phyloP scores from a whole-genome alignment of 1,140 invertebrate genomes.

The Anoplophora glabripennis region DNA sequence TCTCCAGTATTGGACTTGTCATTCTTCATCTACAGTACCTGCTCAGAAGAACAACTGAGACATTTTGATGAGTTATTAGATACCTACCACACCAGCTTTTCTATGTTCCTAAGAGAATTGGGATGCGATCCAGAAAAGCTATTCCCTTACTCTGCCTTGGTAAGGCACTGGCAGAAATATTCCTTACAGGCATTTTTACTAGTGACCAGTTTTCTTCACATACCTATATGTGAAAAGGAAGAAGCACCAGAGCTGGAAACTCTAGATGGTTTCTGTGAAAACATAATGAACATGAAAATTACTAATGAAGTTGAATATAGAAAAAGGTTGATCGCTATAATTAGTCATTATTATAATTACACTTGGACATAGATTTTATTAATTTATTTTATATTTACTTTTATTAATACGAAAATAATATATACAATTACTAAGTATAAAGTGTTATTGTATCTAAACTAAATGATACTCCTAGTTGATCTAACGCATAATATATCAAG shows the following conservation, averaged over 20 bases:
- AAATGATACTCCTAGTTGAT: too few species aligned
- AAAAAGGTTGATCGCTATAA: neutral
- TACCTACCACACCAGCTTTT: constrained; percentile 54
- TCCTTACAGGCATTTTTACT: constrained; percentile 43
- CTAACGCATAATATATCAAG: too few species aligned
- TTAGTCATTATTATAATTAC: neutral
- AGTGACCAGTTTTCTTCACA: constrained; percentile 41
- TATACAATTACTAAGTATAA: too few species aligned
- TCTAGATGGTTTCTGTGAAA: neutral
- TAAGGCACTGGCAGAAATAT: constrained; percentile 44
- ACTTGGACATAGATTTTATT: too few species aligned
- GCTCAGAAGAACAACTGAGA: constrained; percentile 50
- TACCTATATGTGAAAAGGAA: constrained; percentile 12
- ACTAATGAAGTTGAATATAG: neutral
- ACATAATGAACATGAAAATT: neutral
- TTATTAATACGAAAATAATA: too few species aligned
- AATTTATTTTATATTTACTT: too few species aligned
- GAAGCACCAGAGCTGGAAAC: constrained; percentile 6
- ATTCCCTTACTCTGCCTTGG: constrained; percentile 50
- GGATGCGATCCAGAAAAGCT: constrained; percentile 49
- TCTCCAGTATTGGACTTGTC: constrained; percentile 58
- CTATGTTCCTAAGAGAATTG: constrained; percentile 44
- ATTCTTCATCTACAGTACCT: constrained; percentile 57
- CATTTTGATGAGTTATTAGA: constrained; percentile 51
- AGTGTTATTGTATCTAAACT: too few species aligned